Percentiles rank a stretch among this genome's conserved stretches.
These are phyloP conservation scores for Chesias legatella DNA, from an alignment of 2,888 invertebrate species.

Conservation along the genomic window DNA sequence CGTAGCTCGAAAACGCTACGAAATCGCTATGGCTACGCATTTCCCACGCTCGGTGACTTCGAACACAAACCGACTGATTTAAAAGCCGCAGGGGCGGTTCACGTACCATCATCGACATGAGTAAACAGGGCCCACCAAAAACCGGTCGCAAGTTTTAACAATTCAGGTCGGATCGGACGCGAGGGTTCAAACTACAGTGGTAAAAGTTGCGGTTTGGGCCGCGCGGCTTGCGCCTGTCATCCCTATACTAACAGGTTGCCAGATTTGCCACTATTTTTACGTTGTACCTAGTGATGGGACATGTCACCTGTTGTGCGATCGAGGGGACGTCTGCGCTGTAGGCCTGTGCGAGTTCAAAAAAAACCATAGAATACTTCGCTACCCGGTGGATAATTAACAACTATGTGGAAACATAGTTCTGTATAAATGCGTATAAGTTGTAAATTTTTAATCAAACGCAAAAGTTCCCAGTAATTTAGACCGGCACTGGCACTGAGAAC, in stretches of 20 bases:
- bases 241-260: slow-evolving; percentile 70
- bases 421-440: too few species aligned
- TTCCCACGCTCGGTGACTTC: neutral
- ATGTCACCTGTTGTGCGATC: slow-evolving; percentile 60
- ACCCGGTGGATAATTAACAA: too few species aligned
- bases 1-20: too few species aligned
- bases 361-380: too few species aligned
- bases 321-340: neutral
- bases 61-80: slow-evolving; percentile 7
- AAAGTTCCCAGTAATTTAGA: too few species aligned
- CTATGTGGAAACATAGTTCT: too few species aligned
- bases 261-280: slow-evolving; percentile 76
- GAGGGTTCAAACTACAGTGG: slow-evolving; percentile 42
- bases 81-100: slow-evolving; percentile 5
- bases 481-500: too few species aligned
- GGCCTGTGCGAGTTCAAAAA: too few species aligned
- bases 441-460: too few species aligned
- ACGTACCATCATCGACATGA: slow-evolving; percentile 8
- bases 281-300: slow-evolving; percentile 68
- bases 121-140: slow-evolving; percentile 25
- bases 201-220: slow-evolving; percentile 46
- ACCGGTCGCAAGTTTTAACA: slow-evolving; percentile 41
- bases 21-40: too few species aligned
- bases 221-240: slow-evolving; percentile 38
- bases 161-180: slow-evolving; percentile 33